Percentiles rank a stretch among this genome's conserved stretches.
Conservation (phyloP, 37 sponge, comb jelly and placozoan species). For the Oscarella lobularis region DNA sequence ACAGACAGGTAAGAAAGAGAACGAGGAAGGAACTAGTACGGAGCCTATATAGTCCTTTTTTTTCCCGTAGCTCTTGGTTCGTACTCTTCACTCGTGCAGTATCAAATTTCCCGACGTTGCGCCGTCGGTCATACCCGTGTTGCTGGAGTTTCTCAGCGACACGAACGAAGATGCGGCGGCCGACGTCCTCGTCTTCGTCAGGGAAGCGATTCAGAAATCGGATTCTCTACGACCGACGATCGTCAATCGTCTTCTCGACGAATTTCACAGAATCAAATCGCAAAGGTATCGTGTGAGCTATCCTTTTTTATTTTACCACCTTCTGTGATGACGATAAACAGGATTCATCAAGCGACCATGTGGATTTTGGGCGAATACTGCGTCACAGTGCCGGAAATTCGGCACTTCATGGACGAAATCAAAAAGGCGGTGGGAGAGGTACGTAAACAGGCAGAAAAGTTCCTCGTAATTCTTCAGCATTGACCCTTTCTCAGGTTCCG, state of each 20-base stretch:
- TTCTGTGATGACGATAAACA: not conserved
- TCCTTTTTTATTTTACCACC: constrained; percentile 4
- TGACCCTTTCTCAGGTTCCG: constrained; percentile 52
- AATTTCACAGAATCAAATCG: constrained; percentile 54
- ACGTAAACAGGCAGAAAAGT: not conserved
- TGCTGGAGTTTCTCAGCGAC: constrained; percentile 83
- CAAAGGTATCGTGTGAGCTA: constrained; percentile 6
- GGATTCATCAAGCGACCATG: constrained; percentile 59
- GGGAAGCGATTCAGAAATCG: constrained; percentile 81
- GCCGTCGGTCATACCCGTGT: constrained; percentile 66
- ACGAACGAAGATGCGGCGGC: constrained; percentile 68
- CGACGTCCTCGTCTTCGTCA: constrained; percentile 81
- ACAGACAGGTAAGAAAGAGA: constrained; percentile 23
- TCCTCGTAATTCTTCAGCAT: not conserved
- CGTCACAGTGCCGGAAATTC: constrained; percentile 67
- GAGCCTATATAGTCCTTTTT: no score
- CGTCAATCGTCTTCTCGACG: constrained; percentile 62
- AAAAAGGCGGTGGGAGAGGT: constrained; percentile 78
- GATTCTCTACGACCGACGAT: constrained; percentile 62
- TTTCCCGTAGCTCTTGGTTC: constrained; percentile 42
- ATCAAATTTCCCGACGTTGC: constrained; percentile 76
- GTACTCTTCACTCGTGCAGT: constrained; percentile 83
- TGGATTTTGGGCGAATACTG: constrained; percentile 99
- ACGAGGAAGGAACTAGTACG: no score
- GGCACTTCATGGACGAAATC: constrained; percentile 61